phyloP scores from a whole-genome alignment of 2,113 vertebrate species.

The Turdus rufiventris region DNA sequence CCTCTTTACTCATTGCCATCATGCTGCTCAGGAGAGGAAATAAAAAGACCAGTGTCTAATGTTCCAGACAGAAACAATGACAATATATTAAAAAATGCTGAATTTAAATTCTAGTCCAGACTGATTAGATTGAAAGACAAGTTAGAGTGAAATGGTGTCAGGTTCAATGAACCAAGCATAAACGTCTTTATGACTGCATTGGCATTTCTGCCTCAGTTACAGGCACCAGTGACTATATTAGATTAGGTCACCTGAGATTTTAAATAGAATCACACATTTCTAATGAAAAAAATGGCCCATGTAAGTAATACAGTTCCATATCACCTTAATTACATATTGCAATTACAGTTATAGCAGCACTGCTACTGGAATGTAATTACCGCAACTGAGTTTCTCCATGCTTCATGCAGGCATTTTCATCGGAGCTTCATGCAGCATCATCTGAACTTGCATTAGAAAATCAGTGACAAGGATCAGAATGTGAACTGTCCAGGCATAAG shows the following conservation, averaged over 20 bases:
- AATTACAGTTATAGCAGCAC: background rate
- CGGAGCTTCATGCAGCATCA: background rate
- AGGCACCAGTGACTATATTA: background rate
- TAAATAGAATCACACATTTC: background rate
- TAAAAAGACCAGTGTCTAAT: background rate
- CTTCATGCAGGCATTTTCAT: background rate
- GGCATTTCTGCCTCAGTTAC: background rate
- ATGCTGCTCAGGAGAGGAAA: background rate
- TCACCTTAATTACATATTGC: constrained; percentile 13
- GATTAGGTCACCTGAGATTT: constrained; percentile 18
- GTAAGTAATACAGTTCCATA: background rate
- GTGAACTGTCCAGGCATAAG: background rate
- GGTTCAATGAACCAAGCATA: background rate
- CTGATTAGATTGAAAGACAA: background rate
- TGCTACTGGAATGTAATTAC: background rate
- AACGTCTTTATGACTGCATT: background rate
- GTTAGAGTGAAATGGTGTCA: background rate
- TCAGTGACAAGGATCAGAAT: background rate
- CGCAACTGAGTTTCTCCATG: background rate
- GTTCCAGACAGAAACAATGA: background rate
- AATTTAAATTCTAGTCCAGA: background rate
- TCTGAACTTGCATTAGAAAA: background rate
- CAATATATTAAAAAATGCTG: background rate
- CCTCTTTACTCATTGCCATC: background rate
- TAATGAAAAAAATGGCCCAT: background rate